A percentile compares a stretch with the other conserved stretches of the same genome.
phyloP scores from a whole-genome alignment of 1,140 invertebrate species.

The Euura saliciscinereae region DNA sequence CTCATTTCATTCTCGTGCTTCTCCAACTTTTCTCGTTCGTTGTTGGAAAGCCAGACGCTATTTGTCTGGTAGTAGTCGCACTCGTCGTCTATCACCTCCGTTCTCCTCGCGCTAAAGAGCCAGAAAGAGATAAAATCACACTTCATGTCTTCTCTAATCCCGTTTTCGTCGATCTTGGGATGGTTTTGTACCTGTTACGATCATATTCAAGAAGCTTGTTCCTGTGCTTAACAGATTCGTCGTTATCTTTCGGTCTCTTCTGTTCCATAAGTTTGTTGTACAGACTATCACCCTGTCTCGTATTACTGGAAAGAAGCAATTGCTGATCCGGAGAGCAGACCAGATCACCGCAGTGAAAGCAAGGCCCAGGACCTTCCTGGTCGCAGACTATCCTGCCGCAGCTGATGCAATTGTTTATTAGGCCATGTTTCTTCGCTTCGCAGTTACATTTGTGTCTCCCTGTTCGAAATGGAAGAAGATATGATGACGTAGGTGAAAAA shows the following conservation, averaged over 20 bases:
- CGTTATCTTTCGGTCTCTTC: slow-evolving; percentile 61
- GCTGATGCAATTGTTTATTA: slow-evolving; percentile 92
- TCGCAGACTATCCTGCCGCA: slow-evolving; percentile 95
- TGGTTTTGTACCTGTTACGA: slow-evolving; percentile 69
- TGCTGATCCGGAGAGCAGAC: slow-evolving; percentile 82
- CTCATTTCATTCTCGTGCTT: slow-evolving; percentile 74
- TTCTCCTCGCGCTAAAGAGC: slow-evolving; percentile 74
- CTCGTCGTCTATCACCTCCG: slow-evolving; percentile 93
- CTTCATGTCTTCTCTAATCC: too few relatives aligned
- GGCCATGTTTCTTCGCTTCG: slow-evolving; percentile 86
- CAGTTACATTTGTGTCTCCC: slow-evolving; percentile 90
- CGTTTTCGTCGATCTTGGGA: too few relatives aligned
- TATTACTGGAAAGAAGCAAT: slow-evolving; percentile 68
- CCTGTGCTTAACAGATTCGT: slow-evolving; percentile 79
- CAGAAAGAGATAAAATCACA: slow-evolving; percentile 10
- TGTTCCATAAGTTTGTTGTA: slow-evolving; percentile 73
- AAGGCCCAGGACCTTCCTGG: slow-evolving; percentile 96
- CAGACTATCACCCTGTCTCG: slow-evolving; percentile 73
- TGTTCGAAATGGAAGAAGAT: slow-evolving; percentile 44
- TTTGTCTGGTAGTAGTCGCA: slow-evolving; percentile 89
- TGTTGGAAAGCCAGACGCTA: slow-evolving; percentile 79
- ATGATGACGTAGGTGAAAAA: background rate
- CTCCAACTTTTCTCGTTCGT: slow-evolving; percentile 71
- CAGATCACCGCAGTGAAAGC: slow-evolving; percentile 87
- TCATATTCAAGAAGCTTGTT: slow-evolving; percentile 89